phyloP scores from a whole-genome alignment of 2,888 invertebrate species.

The Andrena bicolor region DNA sequence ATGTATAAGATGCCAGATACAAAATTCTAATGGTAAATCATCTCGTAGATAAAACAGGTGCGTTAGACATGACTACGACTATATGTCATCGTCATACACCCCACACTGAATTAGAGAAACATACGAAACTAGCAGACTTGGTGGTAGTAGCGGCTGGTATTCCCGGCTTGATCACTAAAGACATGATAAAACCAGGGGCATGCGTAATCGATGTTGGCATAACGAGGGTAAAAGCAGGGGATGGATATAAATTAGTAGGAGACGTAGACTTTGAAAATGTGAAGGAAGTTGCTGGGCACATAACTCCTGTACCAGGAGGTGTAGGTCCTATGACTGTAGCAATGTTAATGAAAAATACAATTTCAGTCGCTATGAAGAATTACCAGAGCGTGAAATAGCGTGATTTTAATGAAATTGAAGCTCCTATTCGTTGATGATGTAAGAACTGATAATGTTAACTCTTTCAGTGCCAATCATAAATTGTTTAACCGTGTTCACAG shows the following conservation, averaged over 20 bases:
- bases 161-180: constrained; percentile 90
- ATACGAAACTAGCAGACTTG: constrained; percentile 91
- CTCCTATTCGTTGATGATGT: not conserved
- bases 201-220: constrained; percentile 96
- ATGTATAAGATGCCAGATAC: not conserved
- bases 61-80: constrained; percentile 95
- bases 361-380: constrained; percentile 88
- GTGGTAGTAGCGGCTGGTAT: constrained; percentile 91
- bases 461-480: not conserved
- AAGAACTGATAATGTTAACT: not conserved
- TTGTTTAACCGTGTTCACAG: not conserved
- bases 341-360: constrained; percentile 96
- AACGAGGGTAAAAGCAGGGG: constrained; percentile 89
- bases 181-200: constrained; percentile 96
- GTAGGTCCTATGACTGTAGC: constrained; percentile 98
- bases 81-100: constrained; percentile 96
- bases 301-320: constrained; percentile 97
- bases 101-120: constrained; percentile 89
- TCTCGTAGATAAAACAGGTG: constrained; percentile 85
- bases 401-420: constrained; percentile 15
- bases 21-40: not conserved
- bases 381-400: constrained; percentile 24
- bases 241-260: constrained; percentile 92
- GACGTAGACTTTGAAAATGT: constrained; percentile 96
- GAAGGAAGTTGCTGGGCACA: constrained; percentile 91